Conservation (phyloP, 2,797 vertebrate species). For the Thamnophis elegans region DNA sequence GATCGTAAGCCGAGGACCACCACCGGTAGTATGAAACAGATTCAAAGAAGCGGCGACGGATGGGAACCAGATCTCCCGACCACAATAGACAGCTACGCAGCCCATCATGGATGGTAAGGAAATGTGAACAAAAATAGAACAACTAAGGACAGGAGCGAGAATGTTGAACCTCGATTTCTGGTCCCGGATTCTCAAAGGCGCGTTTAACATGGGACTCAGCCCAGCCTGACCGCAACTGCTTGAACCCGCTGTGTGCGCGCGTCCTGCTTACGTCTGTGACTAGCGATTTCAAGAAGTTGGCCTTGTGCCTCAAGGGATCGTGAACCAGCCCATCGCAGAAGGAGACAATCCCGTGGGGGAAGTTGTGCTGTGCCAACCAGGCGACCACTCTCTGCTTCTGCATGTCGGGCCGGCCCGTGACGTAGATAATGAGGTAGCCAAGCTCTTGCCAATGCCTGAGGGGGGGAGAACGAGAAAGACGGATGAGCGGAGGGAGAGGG, state of each 20-base stretch:
- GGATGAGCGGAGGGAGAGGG: neutral
- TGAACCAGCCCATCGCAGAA: conserved; percentile 97
- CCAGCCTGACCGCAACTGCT: neutral
- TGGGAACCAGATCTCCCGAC: no score
- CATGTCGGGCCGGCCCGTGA: conserved; percentile 98
- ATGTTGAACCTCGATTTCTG: neutral
- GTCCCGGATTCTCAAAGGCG: neutral
- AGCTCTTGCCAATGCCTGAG: conserved; percentile 98
- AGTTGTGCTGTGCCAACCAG: conserved; percentile 99
- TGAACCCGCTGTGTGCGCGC: neutral
- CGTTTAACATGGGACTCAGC: neutral
- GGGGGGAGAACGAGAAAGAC: neutral
- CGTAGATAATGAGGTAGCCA: conserved; percentile 97
- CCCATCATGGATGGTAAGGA: no score
- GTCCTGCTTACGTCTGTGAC: conserved; percentile 83
- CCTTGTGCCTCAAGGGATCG: conserved; percentile 95
- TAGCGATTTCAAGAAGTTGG: conserved; percentile 93
- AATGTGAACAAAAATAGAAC: no score
- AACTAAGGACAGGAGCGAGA: no score
- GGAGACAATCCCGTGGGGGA: conserved; percentile 95
- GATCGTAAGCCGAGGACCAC: no score
- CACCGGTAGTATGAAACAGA: no score
- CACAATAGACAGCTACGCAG: no score
- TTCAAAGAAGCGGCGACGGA: no score
- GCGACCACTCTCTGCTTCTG: conserved; percentile 99